Evolutionary conservation across 2,113 vertebrate species (phyloP).

Genomic region (Lipotes vexillifer): DNA sequence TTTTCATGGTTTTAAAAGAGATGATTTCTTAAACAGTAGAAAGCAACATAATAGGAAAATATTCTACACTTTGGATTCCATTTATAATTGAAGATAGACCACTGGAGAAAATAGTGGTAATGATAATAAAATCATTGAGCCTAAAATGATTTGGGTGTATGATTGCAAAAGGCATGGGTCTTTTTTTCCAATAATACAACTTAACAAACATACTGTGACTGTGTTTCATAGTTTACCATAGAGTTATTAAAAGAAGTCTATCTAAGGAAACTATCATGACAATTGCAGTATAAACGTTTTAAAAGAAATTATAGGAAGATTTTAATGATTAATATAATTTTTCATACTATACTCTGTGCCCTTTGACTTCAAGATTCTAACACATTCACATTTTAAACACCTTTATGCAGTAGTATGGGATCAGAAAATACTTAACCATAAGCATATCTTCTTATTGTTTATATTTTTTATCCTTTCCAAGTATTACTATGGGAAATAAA

Average conservation of each 20-base stretch:
- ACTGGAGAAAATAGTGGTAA: slow-evolving; percentile 59
- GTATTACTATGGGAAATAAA: slow-evolving; percentile 68
- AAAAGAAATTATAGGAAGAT: slow-evolving; percentile 44
- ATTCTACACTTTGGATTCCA: slow-evolving; percentile 26
- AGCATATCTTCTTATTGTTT: no score
- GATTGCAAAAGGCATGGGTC: background rate
- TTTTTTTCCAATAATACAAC: background rate
- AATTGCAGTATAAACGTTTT: slow-evolving; percentile 33
- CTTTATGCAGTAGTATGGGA: no score
- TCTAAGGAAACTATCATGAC: background rate
- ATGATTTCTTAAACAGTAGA: slow-evolving; percentile 51
- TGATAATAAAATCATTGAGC: slow-evolving; percentile 62
- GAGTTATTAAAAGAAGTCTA: background rate
- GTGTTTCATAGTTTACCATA: background rate
- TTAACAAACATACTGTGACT: slow-evolving; percentile 33
- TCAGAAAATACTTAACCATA: no score
- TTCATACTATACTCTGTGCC: slow-evolving; percentile 15
- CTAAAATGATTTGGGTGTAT: slow-evolving; percentile 34
- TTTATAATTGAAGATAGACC: slow-evolving; percentile 64
- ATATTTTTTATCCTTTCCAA: slow-evolving; percentile 48
- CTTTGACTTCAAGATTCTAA: slow-evolving; percentile 70
- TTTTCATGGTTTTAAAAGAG: slow-evolving; percentile 50
- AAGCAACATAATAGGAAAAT: slow-evolving; percentile 42
- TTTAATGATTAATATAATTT: slow-evolving; percentile 62
- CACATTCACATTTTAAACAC: no score